Base-by-base conservation (phyloP, 30 jellyfish, hydroid and myxozoan genomes). In the Turritopsis dohrnii region DNA sequence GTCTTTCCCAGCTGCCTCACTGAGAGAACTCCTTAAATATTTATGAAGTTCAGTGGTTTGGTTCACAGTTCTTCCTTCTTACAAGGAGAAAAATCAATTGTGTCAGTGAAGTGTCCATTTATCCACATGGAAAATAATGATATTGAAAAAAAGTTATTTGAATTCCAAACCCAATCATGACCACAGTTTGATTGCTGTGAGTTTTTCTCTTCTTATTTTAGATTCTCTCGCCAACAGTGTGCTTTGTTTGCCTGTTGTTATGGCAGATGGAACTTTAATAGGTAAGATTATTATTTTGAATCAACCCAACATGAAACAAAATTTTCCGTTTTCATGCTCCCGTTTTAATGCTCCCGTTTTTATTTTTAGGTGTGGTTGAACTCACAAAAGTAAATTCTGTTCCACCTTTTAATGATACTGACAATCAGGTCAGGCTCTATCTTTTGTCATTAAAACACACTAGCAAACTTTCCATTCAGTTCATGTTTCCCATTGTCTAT, bases 351-450 rank as follows among this genome's bases (percentile, higher is more conserved):
- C 13, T 41, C 13, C 60, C 13, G 13, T 41, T 41, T 13, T 41
- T 69, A 21, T 52, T 77, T 82, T 31, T 27, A 89, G 98, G 96
- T 65, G 90, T 93, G 54, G 77, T 93, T 21, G 96, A 93, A 72
- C 81, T 93, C 73, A 82, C 88, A 0, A 79, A 96, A 28, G 88
- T 75, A 7, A 76, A 52, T 52, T 90, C 89, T 5, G 73, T 54
- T 52, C 96, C 96, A 5, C 85, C 93, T 1, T 93, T 93, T 87
- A 89, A 93, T n/a, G 98, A 93, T 77, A 93, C 82, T 53, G 98
- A 93, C 71, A 95, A 93, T 52, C 96, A 88, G 95, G 98, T 88
- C 71, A 9, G 66, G 30, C 17, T 7, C 60, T n/a, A n/a, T n/a
- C n/a, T n/a, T n/a, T n/a, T n/a, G n/a, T n/a, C n/a, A n/a, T n/a